phyloP scores from a whole-genome alignment of 1,140 invertebrate genomes.

The Archivesica marissinica region DNA sequence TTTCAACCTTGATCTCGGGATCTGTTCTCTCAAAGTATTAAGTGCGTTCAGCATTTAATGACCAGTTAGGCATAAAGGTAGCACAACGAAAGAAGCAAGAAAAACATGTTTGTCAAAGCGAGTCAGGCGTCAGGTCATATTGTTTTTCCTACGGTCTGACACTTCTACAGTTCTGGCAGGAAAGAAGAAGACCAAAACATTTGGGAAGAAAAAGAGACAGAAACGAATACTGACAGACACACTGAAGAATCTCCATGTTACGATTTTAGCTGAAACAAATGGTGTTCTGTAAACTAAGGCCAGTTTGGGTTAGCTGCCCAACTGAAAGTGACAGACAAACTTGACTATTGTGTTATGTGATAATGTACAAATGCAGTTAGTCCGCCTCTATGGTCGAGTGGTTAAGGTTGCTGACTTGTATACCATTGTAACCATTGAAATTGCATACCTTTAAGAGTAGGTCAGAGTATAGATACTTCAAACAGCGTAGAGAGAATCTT shows the following conservation, averaged over 20 bases:
- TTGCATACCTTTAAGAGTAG: no score
- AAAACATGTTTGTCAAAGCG: conserved; percentile 12
- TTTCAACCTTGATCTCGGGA: no score
- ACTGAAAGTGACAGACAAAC: not conserved
- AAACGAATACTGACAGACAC: not conserved
- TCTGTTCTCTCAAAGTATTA: no score
- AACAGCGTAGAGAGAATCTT: no score
- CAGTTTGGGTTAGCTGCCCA: conserved; percentile 1
- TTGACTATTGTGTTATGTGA: no score
- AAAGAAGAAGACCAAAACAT: conserved; percentile 19
- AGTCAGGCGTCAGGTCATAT: not conserved
- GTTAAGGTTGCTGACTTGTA: no score
- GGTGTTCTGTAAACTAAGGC: conserved; percentile 7
- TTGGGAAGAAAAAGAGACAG: not conserved
- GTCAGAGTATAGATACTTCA: no score
- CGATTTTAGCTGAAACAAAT: conserved; percentile 11
- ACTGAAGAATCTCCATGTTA: not conserved
- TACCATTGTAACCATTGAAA: no score
- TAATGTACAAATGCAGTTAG: no score
- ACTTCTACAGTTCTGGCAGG: not conserved
- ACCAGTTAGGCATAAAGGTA: not conserved
- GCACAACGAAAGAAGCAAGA: not conserved
- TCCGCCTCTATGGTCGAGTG: no score
- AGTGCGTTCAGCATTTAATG: not conserved
- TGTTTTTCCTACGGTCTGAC: not conserved